Conservation (phyloP, 2,797 vertebrate species). For the Sitta carolinensis region DNA sequence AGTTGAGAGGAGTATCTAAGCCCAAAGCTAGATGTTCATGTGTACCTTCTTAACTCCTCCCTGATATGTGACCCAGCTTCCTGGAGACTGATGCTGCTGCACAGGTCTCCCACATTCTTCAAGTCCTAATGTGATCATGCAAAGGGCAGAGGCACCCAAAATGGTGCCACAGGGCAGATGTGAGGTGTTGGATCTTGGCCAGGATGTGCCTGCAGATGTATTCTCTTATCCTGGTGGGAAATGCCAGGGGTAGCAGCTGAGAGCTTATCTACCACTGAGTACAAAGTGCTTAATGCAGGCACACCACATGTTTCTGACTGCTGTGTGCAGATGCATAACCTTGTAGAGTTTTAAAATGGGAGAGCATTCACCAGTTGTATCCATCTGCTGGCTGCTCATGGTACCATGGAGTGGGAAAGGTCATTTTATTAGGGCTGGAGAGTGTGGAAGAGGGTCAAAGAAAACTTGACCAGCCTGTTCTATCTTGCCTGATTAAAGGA, state of each 20-base stretch:
- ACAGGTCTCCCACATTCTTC: not conserved
- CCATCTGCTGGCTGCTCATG: not conserved
- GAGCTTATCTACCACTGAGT: not conserved
- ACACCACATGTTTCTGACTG: not conserved
- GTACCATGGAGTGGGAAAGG: not conserved
- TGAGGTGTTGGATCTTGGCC: not conserved
- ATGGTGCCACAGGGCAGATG: rapidly evolving
- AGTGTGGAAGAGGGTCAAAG: not conserved
- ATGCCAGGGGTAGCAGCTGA: not conserved
- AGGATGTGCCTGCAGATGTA: not conserved
- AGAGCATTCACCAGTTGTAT: not conserved
- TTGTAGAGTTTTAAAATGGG: not conserved
- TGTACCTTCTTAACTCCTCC: not conserved
- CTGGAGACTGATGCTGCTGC: not conserved
- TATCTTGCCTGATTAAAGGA: not conserved
- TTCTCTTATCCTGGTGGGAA: not conserved
- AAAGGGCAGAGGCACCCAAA: not conserved
- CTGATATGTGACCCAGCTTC: not conserved
- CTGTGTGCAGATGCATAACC: not conserved
- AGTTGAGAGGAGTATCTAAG: not conserved
- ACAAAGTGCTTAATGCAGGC: not conserved
- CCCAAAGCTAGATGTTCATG: not conserved
- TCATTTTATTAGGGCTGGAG: not conserved
- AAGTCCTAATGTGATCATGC: not conserved
- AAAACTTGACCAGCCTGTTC: not conserved